Conservation (phyloP, 2,797 vertebrate genomes). For the Acanthurus tractus region DNA sequence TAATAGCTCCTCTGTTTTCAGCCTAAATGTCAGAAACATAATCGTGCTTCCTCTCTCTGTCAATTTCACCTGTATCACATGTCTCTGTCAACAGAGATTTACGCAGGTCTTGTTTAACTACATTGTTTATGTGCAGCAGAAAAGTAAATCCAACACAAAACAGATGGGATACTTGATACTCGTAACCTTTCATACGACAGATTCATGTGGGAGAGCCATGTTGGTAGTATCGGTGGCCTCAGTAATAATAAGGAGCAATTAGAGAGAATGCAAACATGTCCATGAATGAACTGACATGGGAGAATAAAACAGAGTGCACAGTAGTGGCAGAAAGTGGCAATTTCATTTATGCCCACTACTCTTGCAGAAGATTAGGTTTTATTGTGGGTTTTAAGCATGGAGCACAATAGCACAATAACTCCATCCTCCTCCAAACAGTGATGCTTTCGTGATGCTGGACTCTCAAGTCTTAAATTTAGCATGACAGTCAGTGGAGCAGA, state of each 20-base stretch:
- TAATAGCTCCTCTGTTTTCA: no score
- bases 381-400: neutral
- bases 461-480: conserved; percentile 26
- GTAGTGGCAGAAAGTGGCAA: neutral
- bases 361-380: conserved; percentile 6
- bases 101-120: conserved; percentile 11
- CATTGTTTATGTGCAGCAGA: conserved; percentile 45
- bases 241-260: conserved; percentile 35
- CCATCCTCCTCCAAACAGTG: neutral
- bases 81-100: conserved; percentile 40
- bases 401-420: neutral
- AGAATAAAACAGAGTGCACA: neutral
- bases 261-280: conserved; percentile 35
- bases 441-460: conserved; percentile 5
- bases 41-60: conserved; percentile 14
- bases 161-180: conserved; percentile 50
- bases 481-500: conserved; percentile 31
- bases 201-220: neutral
- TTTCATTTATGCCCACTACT: neutral
- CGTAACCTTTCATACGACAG: conserved; percentile 51
- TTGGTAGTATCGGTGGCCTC: conserved; percentile 30
- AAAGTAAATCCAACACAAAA: conserved; percentile 44
- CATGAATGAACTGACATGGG: conserved; percentile 16
- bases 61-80: neutral
- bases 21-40: neutral